Evolutionary conservation across 2,113 vertebrate species (phyloP).

Genomic region (Rhabdomys dilectus): DNA sequence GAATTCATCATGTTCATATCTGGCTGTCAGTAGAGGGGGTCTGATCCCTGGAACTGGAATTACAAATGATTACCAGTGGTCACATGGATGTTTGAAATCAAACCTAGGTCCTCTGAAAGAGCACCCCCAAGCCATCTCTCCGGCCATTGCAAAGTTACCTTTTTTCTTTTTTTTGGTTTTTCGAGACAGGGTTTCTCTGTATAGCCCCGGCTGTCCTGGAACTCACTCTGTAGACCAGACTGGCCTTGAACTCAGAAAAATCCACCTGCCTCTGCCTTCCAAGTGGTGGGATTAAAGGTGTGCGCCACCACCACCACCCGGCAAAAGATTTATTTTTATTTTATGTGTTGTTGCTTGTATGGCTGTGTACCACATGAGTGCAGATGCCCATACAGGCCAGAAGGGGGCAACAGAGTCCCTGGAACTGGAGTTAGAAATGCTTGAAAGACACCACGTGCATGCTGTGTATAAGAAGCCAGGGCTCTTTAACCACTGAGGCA

Average conservation of each 20-base stretch:
- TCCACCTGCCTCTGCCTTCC: too few relatives aligned
- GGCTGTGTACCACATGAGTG: background rate
- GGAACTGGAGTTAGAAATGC: background rate
- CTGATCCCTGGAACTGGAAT: background rate
- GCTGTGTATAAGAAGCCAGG: background rate
- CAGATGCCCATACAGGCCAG: background rate
- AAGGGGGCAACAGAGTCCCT: background rate
- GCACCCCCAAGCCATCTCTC: too few relatives aligned
- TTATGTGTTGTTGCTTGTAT: background rate
- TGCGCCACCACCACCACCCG: too few relatives aligned
- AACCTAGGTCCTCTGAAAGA: background rate
- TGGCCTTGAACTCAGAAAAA: too few relatives aligned
- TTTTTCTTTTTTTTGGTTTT: too few relatives aligned
- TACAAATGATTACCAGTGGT: background rate
- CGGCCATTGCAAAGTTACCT: background rate
- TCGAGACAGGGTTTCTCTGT: too few relatives aligned
- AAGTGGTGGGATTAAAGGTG: too few relatives aligned
- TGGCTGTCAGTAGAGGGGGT: background rate
- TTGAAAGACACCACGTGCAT: background rate
- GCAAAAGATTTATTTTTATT: background rate
- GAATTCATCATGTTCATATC: background rate
- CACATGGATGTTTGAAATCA: background rate
- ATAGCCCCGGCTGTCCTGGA: too few relatives aligned
- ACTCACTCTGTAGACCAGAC: too few relatives aligned
- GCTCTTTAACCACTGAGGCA: background rate